Percentiles rank a stretch among this genome's conserved stretches.
Evolutionary conservation across 2,888 invertebrate genomes (phyloP).

Genomic region (Polymixis lichenea): DNA sequence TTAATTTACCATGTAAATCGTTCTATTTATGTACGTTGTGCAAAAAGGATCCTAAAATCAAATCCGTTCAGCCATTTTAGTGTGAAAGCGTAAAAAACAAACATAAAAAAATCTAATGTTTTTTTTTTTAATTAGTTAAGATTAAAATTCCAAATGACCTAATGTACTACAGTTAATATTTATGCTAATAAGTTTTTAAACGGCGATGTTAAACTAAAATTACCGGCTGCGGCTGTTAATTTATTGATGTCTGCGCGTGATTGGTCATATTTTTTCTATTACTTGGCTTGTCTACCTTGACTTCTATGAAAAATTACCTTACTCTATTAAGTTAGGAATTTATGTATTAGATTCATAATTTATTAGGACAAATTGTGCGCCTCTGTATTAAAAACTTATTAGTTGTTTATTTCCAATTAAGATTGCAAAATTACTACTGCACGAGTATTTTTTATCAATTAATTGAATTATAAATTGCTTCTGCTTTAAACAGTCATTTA

Average conservation of each 20-base stretch:
- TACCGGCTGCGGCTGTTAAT: conserved; percentile 20
- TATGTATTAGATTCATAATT: conserved; percentile 41
- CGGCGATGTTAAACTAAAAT: conserved; percentile 24
- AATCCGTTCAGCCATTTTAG: too few species aligned
- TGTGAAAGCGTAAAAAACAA: too few species aligned
- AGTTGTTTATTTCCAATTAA: conserved; percentile 24
- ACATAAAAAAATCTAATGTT: too few species aligned
- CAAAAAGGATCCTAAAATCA: neutral
- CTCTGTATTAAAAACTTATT: conserved; percentile 17
- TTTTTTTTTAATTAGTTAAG: too few species aligned
- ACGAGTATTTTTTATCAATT: conserved; percentile 17
- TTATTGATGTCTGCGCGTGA: conserved; percentile 34
- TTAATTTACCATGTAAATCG: neutral
- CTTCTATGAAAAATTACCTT: conserved; percentile 32
- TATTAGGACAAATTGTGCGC: conserved; percentile 28
- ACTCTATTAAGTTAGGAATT: conserved; percentile 41
- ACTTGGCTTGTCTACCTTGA: conserved; percentile 36
- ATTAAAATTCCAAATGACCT: neutral
- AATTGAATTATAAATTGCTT: conserved; percentile 18
- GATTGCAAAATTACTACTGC: conserved; percentile 7
- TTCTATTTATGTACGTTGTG: neutral
- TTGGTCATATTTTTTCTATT: conserved; percentile 25
- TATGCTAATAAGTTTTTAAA: conserved; percentile 32
- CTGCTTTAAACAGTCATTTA: neutral
- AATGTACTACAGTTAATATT: conserved; percentile 2